phyloP scores from a whole-genome alignment of 2,888 invertebrate genomes.

The Pseudococcus jackbeardsleyi region DNA sequence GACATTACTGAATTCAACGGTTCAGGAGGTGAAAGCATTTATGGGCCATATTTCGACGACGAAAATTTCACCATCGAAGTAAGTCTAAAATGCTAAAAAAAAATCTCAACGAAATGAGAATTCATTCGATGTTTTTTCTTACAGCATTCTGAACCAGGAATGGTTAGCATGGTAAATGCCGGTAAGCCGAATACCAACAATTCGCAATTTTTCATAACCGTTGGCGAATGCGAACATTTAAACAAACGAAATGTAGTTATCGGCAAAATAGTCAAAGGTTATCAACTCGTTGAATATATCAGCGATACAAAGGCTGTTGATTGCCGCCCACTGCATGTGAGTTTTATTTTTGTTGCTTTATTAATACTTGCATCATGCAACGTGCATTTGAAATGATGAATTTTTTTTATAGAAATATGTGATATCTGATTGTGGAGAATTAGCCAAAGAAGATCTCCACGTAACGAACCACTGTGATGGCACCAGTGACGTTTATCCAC shows the following conservation, averaged over 20 bases:
- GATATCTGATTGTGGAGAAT: constrained; percentile 83
- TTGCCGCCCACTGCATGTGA: constrained; percentile 76
- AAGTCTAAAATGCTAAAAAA: constrained; percentile 67
- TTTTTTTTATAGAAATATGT: constrained; percentile 74
- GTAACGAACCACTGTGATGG: constrained; percentile 79
- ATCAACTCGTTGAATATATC: constrained; percentile 81
- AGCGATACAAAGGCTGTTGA: constrained; percentile 74
- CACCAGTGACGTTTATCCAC: constrained; percentile 79
- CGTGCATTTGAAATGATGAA: neutral
- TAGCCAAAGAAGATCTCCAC: constrained; percentile 75
- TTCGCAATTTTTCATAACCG: constrained; percentile 94
- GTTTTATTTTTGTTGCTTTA: constrained; percentile 67
- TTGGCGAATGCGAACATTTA: constrained; percentile 81
- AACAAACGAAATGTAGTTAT: constrained; percentile 87
- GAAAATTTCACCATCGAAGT: constrained; percentile 84
- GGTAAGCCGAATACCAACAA: constrained; percentile 86
- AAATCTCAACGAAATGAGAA: neutral
- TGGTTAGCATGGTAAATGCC: constrained; percentile 85
- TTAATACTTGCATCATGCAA: neutral
- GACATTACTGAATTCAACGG: constrained; percentile 86
- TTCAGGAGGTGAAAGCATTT: constrained; percentile 93
- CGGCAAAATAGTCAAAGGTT: constrained; percentile 83
- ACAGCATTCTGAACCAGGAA: constrained; percentile 76
- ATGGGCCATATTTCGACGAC: constrained; percentile 90
- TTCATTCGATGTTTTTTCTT: constrained; percentile 66